Conservation (phyloP, 2,888 invertebrate species). For the Drosophila austrosaltans region DNA sequence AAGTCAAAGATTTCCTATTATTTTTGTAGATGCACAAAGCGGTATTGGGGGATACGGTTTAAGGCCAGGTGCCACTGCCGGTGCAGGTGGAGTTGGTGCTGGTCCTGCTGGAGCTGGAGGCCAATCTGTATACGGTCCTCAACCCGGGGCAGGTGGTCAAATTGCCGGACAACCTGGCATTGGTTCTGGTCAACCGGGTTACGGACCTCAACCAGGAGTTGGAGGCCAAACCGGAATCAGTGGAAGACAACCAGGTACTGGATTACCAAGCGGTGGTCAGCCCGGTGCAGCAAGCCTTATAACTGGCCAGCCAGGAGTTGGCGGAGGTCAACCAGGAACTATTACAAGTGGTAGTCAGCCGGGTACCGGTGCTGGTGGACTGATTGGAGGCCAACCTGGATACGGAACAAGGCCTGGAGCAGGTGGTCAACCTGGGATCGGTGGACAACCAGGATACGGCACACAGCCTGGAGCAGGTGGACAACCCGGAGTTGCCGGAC, state of each 20-base stretch:
- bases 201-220: conserved; percentile 6
- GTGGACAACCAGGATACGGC: no score
- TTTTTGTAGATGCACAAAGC: conserved; percentile 1
- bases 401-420: no score
- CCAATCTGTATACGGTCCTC: conserved; percentile 10
- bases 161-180: background rate
- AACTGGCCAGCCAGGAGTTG: no score
- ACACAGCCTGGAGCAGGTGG: no score
- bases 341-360: no score
- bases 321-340: no score
- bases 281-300: background rate
- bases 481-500: no score
- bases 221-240: background rate
- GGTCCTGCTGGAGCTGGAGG: conserved; percentile 14
- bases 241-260: conserved; percentile 17
- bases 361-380: no score
- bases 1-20: background rate
- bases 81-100: no score
- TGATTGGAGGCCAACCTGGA: no score
- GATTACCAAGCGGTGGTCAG: conserved; percentile 26
- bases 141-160: background rate
- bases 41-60: conserved; percentile 30
- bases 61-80: background rate
- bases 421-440: no score
- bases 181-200: background rate